Evolutionary conservation across 2,888 invertebrate genomes (phyloP).

Genomic region (Anagyrus pseudococci): DNA sequence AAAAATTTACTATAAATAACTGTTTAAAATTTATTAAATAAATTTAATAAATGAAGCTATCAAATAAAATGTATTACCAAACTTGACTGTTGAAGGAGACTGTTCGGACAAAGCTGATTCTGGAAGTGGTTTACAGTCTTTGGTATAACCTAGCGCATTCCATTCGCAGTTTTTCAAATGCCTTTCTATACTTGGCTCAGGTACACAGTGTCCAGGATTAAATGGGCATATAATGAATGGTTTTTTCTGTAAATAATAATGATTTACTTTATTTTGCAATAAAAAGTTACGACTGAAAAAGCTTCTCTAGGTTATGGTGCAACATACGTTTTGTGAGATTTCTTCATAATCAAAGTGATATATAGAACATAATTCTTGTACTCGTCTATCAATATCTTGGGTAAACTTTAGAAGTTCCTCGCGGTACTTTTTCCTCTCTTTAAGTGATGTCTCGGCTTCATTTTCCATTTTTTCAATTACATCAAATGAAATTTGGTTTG

Average conservation of each 20-base stretch:
- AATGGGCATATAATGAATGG: slow-evolving; percentile 61
- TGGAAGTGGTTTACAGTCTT: slow-evolving; percentile 61
- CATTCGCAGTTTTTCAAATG: slow-evolving; percentile 63
- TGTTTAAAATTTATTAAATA: neutral
- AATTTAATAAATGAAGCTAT: neutral
- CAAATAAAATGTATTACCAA: slow-evolving; percentile 29
- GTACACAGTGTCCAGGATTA: slow-evolving; percentile 62
- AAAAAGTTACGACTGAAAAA: too few species aligned
- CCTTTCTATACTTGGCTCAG: slow-evolving; percentile 55
- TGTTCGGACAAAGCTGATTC: slow-evolving; percentile 53
- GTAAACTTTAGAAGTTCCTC: neutral
- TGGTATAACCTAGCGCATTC: slow-evolving; percentile 62
- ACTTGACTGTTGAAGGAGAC: slow-evolving; percentile 53
- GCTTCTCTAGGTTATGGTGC: neutral
- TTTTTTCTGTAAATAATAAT: slow-evolving; percentile 45
- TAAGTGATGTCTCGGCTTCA: neutral
- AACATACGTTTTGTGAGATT: neutral
- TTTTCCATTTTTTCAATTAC: neutral
- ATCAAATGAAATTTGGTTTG: too few species aligned
- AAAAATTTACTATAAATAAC: neutral
- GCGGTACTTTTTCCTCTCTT: neutral
- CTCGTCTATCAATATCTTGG: neutral
- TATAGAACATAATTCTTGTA: neutral
- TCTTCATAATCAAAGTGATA: neutral
- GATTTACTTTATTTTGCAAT: slow-evolving; percentile 5